These are phyloP conservation scores for Catostylus mosaicus DNA, from an alignment of 30 jellyfish, hydroid and myxozoan species.

Conservation along the genomic window DNA sequence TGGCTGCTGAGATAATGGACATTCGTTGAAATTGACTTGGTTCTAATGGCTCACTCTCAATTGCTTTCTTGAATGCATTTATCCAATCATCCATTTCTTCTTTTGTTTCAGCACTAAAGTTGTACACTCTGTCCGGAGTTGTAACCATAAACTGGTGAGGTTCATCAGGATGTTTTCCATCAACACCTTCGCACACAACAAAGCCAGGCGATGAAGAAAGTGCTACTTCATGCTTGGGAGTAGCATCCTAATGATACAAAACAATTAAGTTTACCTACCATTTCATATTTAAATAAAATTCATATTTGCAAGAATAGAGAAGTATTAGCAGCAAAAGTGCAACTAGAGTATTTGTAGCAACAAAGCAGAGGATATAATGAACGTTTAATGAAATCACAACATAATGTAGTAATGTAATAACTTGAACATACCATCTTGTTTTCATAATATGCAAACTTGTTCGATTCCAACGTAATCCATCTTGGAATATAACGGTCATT, in stretches of 20 bases:
- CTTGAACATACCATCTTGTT: conserved; percentile 61
- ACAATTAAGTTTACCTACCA: no score
- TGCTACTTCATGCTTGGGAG: conserved; percentile 39
- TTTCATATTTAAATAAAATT: no score
- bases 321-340: no score
- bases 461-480: conserved; percentile 77
- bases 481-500: conserved; percentile 76
- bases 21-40: background rate
- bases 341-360: no score
- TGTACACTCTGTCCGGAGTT: conserved; percentile 74
- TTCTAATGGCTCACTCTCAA: conserved; percentile 43
- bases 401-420: background rate
- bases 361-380: no score
- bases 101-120: conserved; percentile 71
- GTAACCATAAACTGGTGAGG: conserved; percentile 81
- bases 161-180: conserved; percentile 87
- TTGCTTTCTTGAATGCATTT: conserved; percentile 74
- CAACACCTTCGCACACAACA: conserved; percentile 75
- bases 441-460: conserved; percentile 72
- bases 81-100: conserved; percentile 82
- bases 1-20: conserved; percentile 27
- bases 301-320: no score
- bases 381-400: no score
- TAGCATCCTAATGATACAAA: conserved; percentile 27
- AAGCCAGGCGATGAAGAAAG: conserved; percentile 25